Base-by-base conservation (phyloP, 2,888 invertebrate species). In the Salpingus planirostris region DNA sequence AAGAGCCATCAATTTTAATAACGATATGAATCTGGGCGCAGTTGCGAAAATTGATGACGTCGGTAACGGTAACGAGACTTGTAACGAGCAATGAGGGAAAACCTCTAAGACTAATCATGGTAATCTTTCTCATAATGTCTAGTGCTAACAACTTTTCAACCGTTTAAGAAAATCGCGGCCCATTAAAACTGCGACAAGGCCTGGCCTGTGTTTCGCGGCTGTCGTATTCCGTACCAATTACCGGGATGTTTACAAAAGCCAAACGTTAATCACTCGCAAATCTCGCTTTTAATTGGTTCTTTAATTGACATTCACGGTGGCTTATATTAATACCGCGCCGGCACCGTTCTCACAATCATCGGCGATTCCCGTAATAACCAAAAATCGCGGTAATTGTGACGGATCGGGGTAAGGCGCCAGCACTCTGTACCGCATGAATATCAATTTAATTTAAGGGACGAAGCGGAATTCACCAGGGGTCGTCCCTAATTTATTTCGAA, bases 91-190 rank as follows among this genome's bases (percentile, higher is more conserved):
- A 53, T 55, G 54, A 57, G 60, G 59, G 61, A 60, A 60, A 60
- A 59, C 60, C 56, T 59, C 57, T 54, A 59, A 61, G 60, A 60
- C 60, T 62, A 62, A 62, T 62, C 58, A 59, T 54, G 52, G 53
- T 59, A 62, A 62, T 62, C 60, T 59, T 57, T 57, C 57, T 57
- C 55, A 54, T 63, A 62, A 62, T 61, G 60, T 54, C 59, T 62
- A 54, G 58, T 58, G 59, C 59, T 62, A 62, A 62, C 62, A 62
- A 64, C 63, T 64, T 62, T 64, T 62, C 62, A 59, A 59, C 59
- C 62, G 59, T 62, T 65, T 64, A 64, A 62, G 62, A 64, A 64
- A 63, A 64, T 64, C 60, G 50, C 61, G 55, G 54, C 48, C 60
- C 52, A 63, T 65, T 65, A 63, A 61, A 56, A 60, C 52, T 53